Conservation (phyloP, 2,888 invertebrate species). For the Ectropis crepuscularia region DNA sequence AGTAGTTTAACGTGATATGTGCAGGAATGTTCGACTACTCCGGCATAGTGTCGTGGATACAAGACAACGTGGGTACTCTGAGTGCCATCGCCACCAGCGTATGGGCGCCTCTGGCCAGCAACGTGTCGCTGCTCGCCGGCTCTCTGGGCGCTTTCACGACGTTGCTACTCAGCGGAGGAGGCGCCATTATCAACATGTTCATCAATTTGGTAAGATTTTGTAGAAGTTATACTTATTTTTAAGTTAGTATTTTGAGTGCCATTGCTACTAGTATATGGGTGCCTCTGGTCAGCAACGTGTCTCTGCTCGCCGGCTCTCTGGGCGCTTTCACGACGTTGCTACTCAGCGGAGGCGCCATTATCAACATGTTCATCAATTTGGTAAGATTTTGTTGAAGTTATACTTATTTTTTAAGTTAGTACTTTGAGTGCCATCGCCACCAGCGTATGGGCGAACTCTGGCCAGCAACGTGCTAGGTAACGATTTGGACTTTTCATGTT, state of each 20-base stretch:
- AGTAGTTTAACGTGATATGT: not conserved
- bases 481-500: too few relatives aligned
- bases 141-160: constrained; percentile 95
- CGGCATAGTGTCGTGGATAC: constrained; percentile 91
- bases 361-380: constrained; percentile 93
- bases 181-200: constrained; percentile 94
- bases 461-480: constrained; percentile 96
- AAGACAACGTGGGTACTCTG: constrained; percentile 95
- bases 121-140: constrained; percentile 93
- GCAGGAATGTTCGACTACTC: constrained; percentile 89
- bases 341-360: constrained; percentile 95
- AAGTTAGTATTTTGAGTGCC: too few relatives aligned
- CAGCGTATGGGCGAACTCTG: constrained; percentile 86
- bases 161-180: constrained; percentile 93
- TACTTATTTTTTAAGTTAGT: too few relatives aligned
- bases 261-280: constrained; percentile 85
- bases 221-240: too few relatives aligned
- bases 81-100: constrained; percentile 92
- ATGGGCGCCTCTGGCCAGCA: constrained; percentile 96
- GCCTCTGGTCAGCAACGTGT: constrained; percentile 96
- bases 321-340: constrained; percentile 95
- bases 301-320: constrained; percentile 91
- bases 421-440: too few relatives aligned
- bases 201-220: constrained; percentile 89
- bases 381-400: constrained; percentile 73